Conservation (phyloP, 2,888 invertebrate species). For the Pristionchus arcanus region DNA sequence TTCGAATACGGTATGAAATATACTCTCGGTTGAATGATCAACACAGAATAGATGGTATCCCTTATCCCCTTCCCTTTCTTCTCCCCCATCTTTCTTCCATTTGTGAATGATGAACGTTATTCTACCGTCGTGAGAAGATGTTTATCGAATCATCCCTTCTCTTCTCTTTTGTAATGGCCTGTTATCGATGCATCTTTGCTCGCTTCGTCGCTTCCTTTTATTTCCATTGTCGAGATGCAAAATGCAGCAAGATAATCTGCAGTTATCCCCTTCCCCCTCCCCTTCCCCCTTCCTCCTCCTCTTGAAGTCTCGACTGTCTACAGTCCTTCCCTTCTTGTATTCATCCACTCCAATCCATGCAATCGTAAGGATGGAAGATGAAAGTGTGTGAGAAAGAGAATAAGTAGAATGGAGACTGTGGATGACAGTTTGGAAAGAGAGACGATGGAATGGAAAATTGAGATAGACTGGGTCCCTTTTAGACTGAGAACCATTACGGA, state of each 20-base stretch:
- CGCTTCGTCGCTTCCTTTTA: background rate
- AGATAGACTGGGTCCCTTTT: background rate
- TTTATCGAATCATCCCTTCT: slow-evolving; percentile 21
- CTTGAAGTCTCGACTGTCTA: background rate
- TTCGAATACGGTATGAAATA: background rate
- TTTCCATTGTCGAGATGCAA: background rate
- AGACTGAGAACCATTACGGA: background rate
- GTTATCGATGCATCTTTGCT: background rate
- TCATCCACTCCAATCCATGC: background rate
- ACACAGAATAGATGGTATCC: background rate
- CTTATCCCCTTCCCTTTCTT: background rate
- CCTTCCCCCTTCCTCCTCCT: background rate
- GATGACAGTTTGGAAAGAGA: background rate
- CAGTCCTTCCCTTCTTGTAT: background rate
- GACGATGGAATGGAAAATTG: background rate
- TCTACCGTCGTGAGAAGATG: background rate
- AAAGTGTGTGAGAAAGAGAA: background rate
- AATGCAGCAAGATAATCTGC: background rate
- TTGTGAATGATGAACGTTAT: background rate
- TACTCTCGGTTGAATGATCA: background rate
- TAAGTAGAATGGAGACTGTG: background rate
- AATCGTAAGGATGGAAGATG: background rate
- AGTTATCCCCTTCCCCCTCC: background rate
- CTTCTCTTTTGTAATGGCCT: slow-evolving; percentile 12
- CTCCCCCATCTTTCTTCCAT: background rate